phyloP scores from a whole-genome alignment of 2,888 invertebrate species.

The Pocota personata region DNA sequence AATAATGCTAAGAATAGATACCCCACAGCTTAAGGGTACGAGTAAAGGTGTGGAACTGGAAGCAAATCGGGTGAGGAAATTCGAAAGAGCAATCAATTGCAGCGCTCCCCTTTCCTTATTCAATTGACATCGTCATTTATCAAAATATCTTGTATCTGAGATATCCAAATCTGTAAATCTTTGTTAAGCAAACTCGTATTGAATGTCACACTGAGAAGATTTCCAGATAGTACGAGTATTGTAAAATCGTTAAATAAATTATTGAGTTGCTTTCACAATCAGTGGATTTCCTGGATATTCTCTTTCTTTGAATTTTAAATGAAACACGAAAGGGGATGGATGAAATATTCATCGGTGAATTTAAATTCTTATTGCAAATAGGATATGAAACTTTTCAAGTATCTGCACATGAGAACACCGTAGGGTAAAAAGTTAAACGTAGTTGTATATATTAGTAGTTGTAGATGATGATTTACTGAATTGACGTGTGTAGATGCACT shows the following conservation, averaged over 20 bases:
- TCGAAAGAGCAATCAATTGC: slow-evolving; percentile 24
- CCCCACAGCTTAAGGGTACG: not conserved
- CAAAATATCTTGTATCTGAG: slow-evolving; percentile 58
- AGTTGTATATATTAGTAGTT: no score
- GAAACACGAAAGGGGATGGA: no score
- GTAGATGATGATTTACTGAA: no score
- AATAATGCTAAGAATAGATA: slow-evolving; percentile 14
- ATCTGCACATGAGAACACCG: no score
- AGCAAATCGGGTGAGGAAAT: not conserved
- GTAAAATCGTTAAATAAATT: slow-evolving; percentile 43
- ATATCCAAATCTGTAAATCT: slow-evolving; percentile 38
- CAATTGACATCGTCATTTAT: slow-evolving; percentile 62
- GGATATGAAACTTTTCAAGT: no score
- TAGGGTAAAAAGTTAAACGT: no score
- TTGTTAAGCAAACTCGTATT: slow-evolving; percentile 34
- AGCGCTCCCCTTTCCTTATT: slow-evolving; percentile 15
- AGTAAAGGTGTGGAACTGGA: not conserved
- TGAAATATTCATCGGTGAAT: not conserved
- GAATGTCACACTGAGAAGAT: slow-evolving; percentile 17
- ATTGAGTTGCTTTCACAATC: slow-evolving; percentile 29
- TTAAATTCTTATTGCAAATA: not conserved
- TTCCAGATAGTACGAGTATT: not conserved
- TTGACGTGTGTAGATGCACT: no score
- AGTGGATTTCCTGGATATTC: not conserved
- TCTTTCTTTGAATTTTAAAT: not conserved